Evolutionary conservation across 2,888 invertebrate genomes (phyloP).

Genomic region (Orchestes rusci): DNA sequence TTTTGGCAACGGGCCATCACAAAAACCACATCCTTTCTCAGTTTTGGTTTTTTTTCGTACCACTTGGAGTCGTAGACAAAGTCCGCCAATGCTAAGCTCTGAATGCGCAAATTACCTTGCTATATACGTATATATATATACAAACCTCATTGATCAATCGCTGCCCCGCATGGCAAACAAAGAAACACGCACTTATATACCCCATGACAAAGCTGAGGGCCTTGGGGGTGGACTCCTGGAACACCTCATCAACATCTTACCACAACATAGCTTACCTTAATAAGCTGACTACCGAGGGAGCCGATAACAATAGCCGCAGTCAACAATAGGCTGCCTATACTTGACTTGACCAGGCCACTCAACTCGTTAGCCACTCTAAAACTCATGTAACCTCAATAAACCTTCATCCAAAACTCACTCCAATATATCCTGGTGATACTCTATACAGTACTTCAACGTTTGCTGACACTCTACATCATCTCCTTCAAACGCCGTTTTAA

Average conservation of each 20-base stretch:
- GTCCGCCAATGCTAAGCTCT: constrained; percentile 15
- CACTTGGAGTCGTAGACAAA: constrained; percentile 16
- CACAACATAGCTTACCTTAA: constrained; percentile 16
- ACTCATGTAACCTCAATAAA: constrained; percentile 3
- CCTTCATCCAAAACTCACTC: constrained; percentile 9
- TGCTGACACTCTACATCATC: constrained; percentile 8
- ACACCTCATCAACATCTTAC: not conserved
- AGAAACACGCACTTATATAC: constrained; percentile 20
- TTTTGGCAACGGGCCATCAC: constrained; percentile 17
- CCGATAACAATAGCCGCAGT: constrained; percentile 23
- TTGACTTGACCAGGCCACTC: constrained; percentile 12
- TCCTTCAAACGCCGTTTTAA: constrained; percentile 9
- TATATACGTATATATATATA: not conserved
- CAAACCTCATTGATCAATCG: constrained; percentile 23
- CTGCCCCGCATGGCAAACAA: constrained; percentile 26
- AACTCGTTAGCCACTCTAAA: constrained; percentile 19
- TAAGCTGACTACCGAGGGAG: constrained; percentile 21
- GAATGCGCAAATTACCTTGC: constrained; percentile 4
- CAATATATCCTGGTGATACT: constrained; percentile 23
- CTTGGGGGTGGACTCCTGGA: constrained; percentile 21
- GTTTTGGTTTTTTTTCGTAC: constrained; percentile 16
- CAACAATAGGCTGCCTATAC: constrained; percentile 19
- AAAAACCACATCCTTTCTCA: constrained; percentile 14
- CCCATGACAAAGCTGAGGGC: constrained; percentile 21
- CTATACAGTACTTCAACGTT: constrained; percentile 14